A percentile compares a stretch with the other conserved stretches of the same genome.
Conservation (phyloP, 2,113 vertebrate species). For the Eulacestoma nigropectus region DNA sequence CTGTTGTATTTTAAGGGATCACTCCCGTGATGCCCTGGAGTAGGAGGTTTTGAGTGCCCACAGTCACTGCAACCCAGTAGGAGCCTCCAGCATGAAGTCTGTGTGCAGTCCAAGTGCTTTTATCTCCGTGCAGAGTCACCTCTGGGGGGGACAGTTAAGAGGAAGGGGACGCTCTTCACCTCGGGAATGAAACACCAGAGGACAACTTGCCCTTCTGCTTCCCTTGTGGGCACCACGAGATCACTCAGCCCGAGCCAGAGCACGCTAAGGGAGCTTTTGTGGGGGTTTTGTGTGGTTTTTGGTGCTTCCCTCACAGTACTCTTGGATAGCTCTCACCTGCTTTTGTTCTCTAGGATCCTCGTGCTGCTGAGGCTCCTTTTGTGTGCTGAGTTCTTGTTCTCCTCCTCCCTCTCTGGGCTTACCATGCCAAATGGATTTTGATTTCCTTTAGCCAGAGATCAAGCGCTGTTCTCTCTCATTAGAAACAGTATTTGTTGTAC, state of each 20-base stretch:
- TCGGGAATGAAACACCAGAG: not conserved
- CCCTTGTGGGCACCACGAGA: fast-evolving
- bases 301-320: not conserved
- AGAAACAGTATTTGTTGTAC: slow-evolving; percentile 29
- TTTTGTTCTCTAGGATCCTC: not conserved
- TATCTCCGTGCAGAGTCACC: not conserved
- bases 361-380: not conserved
- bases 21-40: not conserved
- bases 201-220: not conserved
- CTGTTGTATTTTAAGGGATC: not conserved
- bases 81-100: not conserved
- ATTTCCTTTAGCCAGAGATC: slow-evolving; percentile 10
- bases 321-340: not conserved
- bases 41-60: not conserved
- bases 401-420: not conserved
- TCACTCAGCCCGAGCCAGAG: not conserved
- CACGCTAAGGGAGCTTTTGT: fast-evolving
- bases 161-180: not conserved
- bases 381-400: not conserved
- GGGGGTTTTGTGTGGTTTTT: not conserved
- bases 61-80: fast-evolving
- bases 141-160: not conserved
- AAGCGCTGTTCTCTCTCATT: not conserved
- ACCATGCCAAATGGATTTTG: slow-evolving; percentile 15
- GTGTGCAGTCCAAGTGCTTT: too few relatives aligned